These are phyloP conservation scores for Lamellibrachia satsuma DNA, from an alignment of 2,888 invertebrate species.

Conservation along the genomic window DNA sequence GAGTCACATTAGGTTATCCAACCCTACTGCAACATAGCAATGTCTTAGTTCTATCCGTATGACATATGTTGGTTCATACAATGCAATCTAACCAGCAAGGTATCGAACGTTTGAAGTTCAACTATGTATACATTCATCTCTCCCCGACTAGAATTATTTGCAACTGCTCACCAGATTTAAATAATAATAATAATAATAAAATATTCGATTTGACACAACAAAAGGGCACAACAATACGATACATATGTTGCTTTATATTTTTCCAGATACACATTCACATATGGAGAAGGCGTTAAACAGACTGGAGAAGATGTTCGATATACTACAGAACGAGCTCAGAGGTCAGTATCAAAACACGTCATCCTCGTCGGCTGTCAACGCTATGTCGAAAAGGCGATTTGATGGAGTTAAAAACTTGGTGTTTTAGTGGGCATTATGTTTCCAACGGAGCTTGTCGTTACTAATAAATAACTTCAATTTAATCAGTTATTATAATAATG, in stretches of 20 bases:
- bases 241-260: background rate
- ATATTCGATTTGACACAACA: background rate
- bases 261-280: constrained; percentile 17
- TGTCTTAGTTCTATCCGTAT: background rate
- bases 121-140: no score
- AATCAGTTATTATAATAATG: background rate
- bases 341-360: background rate
- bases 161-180: no score
- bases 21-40: background rate
- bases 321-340: background rate
- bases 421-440: background rate
- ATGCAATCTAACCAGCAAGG: no score
- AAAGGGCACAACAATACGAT: background rate
- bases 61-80: no score
- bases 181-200: no score
- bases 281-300: background rate
- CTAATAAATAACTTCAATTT: background rate
- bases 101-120: no score
- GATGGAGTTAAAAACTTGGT: background rate
- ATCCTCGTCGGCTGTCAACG: background rate
- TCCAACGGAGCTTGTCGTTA: background rate
- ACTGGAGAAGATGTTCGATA: constrained; percentile 12
- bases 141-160: no score
- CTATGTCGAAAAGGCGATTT: background rate
- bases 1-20: background rate